A percentile compares a stretch with the other conserved stretches of the same genome.
phyloP scores from a whole-genome alignment of 92 coral and sea anemone genomes.

The Epizoanthus fatuus region DNA sequence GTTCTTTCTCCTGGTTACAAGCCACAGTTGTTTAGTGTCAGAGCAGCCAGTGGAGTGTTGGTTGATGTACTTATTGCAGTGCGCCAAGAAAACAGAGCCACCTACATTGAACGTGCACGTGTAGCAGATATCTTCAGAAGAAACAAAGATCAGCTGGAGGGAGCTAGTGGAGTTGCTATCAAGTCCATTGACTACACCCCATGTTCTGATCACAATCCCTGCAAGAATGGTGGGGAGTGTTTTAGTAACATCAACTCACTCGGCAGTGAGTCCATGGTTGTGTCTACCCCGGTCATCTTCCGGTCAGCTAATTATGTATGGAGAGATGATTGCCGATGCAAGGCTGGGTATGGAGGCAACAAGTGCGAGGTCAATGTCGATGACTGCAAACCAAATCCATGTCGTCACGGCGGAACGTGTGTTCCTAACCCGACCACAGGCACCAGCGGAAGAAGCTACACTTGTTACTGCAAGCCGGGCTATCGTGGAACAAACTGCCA shows the following conservation, averaged over 20 bases:
- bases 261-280: constrained; percentile 62
- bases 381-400: constrained; percentile 82
- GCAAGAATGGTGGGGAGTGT: constrained; percentile 90
- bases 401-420: too few relatives aligned
- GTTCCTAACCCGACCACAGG: too few relatives aligned
- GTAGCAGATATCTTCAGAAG: constrained; percentile 71
- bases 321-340: constrained; percentile 82
- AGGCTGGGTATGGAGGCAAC: constrained; percentile 77
- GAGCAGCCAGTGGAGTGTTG: constrained; percentile 58
- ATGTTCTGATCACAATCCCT: constrained; percentile 84
- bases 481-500: too few relatives aligned
- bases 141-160: constrained; percentile 74
- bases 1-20: constrained; percentile 68
- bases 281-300: constrained; percentile 73
- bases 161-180: constrained; percentile 71
- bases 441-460: too few relatives aligned
- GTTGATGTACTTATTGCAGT: constrained; percentile 86
- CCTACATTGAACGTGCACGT: constrained; percentile 60
- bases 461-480: too few relatives aligned
- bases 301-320: constrained; percentile 82
- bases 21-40: constrained; percentile 80
- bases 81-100: constrained; percentile 48
- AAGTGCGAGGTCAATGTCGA: constrained; percentile 73
- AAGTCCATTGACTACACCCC: constrained; percentile 84
- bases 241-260: constrained; percentile 76